Evolutionary conservation across 2,797 vertebrate species (phyloP).

Genomic region (Thamnophis elegans): DNA sequence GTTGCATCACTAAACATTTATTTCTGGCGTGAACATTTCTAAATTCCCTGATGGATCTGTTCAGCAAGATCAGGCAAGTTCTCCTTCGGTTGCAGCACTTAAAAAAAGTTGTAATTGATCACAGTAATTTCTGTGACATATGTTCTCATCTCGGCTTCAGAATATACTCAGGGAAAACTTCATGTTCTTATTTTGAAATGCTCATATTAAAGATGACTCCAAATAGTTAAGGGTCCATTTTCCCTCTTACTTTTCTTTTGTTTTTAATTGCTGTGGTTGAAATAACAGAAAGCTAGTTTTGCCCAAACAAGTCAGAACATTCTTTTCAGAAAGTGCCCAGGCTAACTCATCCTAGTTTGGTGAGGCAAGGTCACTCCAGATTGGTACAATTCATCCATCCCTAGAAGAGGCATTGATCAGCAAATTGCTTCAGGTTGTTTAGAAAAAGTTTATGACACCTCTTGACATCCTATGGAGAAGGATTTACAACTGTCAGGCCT

Average conservation of each 20-base stretch:
- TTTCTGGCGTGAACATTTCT: constrained; percentile 23
- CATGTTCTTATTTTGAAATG: constrained; percentile 53
- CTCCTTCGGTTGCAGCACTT: constrained; percentile 1
- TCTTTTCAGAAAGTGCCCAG: constrained; percentile 40
- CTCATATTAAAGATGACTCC: constrained; percentile 46
- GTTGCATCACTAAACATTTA: background rate
- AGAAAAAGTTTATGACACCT: background rate
- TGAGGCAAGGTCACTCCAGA: constrained; percentile 17
- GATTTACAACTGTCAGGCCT: background rate
- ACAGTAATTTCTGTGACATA: constrained; percentile 57
- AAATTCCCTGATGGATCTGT: background rate
- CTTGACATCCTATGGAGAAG: background rate
- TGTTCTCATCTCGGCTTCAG: constrained; percentile 52
- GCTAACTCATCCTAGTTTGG: constrained; percentile 39
- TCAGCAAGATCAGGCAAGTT: constrained; percentile 46
- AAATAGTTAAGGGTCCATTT: constrained; percentile 27
- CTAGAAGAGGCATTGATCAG: background rate
- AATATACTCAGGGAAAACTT: constrained; percentile 49
- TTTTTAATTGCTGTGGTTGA: background rate
- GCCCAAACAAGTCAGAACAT: constrained; percentile 57
- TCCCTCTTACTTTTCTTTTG: constrained; percentile 48
- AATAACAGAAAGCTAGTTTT: constrained; percentile 52
- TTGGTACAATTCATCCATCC: background rate
- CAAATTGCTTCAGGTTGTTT: background rate
- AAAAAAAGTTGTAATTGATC: constrained; percentile 47